Evolutionary conservation across 1,140 invertebrate genomes (phyloP), one percentile per base, ranked within the genome.

Genomic region (Drosophila guanche): DNA sequence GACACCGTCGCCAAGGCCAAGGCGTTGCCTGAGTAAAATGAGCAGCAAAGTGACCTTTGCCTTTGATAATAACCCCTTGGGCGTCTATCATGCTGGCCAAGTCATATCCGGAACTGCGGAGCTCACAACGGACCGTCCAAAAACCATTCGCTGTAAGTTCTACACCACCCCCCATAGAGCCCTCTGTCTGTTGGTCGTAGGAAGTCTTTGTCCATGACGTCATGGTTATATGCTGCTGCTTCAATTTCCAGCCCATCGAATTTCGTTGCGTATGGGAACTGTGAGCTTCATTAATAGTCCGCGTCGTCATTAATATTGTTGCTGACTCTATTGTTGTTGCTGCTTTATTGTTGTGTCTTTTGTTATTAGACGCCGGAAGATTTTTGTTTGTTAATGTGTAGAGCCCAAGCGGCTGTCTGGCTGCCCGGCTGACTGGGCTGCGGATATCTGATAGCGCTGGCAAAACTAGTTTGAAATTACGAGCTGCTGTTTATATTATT

Each of bases 61-160:
- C 53, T 93, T 93, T 62, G 93, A 91, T 51, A 89, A 92, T 55
- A 93, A 92, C 77, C 91, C 91, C 3, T 76, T 91, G 42, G 90
- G 84, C 3, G 90, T 93, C 5, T 94, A 93, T 63, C 93, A 92
- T 90, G 92, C 92, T 53, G 93, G 93, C 20, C 92, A 93, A 76
- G 90, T 89, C 6, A 90, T 94, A 8, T 92, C 92, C 52, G 93
- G 93, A 5, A 91, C 90, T 62, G 91, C 93, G 2, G 83, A 93
- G 37, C 67, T 93, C 37, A 85, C 88, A 22, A 86, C 92, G 29
- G 92, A 93, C 59, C 91, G 92, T 33, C 90, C 92, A 0, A 93
- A 93, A 76, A 93, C 92, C 77, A 92, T 92, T 60, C 69, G 90
- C 76, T 92, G 92, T 92, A 77, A 60, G 81, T 91, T 65, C 52